phyloP scores from a whole-genome alignment of 1,140 invertebrate species.

The Drosophila arizonae region DNA sequence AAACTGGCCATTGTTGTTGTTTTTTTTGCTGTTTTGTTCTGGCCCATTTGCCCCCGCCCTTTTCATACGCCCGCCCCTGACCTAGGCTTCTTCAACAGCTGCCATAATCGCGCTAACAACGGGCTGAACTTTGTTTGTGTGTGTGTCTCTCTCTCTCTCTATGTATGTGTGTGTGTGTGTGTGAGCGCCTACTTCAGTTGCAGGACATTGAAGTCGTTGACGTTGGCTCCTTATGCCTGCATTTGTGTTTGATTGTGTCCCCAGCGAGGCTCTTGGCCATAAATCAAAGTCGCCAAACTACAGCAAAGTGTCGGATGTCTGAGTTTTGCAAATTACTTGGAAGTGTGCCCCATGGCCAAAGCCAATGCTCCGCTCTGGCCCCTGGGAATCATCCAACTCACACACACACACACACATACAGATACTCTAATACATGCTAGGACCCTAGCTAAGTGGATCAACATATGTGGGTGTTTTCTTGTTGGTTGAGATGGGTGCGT shows the following conservation, averaged over 20 bases:
- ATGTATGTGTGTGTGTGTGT: neutral
- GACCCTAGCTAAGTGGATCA: slow-evolving; percentile 55
- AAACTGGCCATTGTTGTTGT: slow-evolving; percentile 38
- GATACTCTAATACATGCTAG: slow-evolving; percentile 10
- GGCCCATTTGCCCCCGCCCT: neutral
- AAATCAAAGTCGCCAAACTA: slow-evolving; percentile 77
- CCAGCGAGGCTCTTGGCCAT: slow-evolving; percentile 51
- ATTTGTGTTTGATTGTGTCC: slow-evolving; percentile 55
- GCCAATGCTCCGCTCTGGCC: slow-evolving; percentile 42
- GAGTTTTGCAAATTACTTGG: slow-evolving; percentile 79
- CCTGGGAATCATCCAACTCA: slow-evolving; percentile 49
- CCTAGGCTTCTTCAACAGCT: slow-evolving; percentile 21
- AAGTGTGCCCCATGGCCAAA: slow-evolving; percentile 63
- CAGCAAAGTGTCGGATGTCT: slow-evolving; percentile 72
- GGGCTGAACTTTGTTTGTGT: slow-evolving; percentile 28
- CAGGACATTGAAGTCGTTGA: slow-evolving; percentile 48
- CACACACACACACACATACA: slow-evolving; percentile 9
- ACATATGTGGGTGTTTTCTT: slow-evolving; percentile 62
- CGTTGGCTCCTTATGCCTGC: slow-evolving; percentile 50
- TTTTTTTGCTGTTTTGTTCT: neutral
- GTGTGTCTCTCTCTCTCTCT: neutral
- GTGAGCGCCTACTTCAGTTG: slow-evolving; percentile 44
- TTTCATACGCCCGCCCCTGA: too few species aligned
- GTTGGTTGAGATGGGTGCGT: slow-evolving; percentile 13
- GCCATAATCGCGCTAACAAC: slow-evolving; percentile 47